Evolutionary conservation across 2,888 invertebrate genomes (phyloP).

Genomic region (Erannis defoliaria): DNA sequence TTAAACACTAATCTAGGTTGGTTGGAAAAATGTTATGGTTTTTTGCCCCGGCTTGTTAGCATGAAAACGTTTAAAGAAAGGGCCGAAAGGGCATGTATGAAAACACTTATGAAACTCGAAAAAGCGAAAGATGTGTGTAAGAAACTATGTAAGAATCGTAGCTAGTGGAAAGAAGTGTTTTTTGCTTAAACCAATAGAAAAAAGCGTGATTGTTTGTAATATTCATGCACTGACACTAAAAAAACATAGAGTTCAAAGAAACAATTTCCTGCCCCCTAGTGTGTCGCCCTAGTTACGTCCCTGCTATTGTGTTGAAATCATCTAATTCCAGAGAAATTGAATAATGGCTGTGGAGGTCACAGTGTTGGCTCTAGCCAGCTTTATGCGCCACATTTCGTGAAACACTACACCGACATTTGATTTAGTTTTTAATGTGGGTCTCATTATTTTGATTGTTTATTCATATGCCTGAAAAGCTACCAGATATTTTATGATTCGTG

Average conservation of each 20-base stretch:
- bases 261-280: constrained; percentile 8
- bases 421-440: constrained; percentile 45
- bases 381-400: constrained; percentile 46
- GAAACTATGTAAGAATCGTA: too few relatives aligned
- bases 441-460: constrained; percentile 43
- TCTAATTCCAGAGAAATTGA: constrained; percentile 78
- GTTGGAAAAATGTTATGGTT: too few relatives aligned
- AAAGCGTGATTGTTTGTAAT: neutral
- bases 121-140: too few relatives aligned
- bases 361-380: constrained; percentile 51
- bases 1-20: too few relatives aligned
- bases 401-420: constrained; percentile 48
- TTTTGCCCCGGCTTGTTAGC: too few relatives aligned
- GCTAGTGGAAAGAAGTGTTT: too few relatives aligned
- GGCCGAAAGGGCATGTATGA: too few relatives aligned
- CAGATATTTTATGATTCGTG: constrained; percentile 18
- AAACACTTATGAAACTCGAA: too few relatives aligned
- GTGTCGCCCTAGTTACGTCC: neutral
- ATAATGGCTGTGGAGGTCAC: constrained; percentile 68
- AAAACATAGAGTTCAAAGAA: too few relatives aligned
- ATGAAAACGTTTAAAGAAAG: too few relatives aligned
- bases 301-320: constrained; percentile 69
- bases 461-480: constrained; percentile 23
- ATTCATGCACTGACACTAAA: too few relatives aligned
- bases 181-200: too few relatives aligned